phyloP scores from a whole-genome alignment of 2,797 vertebrate species.

The Lagodon rhomboides region DNA sequence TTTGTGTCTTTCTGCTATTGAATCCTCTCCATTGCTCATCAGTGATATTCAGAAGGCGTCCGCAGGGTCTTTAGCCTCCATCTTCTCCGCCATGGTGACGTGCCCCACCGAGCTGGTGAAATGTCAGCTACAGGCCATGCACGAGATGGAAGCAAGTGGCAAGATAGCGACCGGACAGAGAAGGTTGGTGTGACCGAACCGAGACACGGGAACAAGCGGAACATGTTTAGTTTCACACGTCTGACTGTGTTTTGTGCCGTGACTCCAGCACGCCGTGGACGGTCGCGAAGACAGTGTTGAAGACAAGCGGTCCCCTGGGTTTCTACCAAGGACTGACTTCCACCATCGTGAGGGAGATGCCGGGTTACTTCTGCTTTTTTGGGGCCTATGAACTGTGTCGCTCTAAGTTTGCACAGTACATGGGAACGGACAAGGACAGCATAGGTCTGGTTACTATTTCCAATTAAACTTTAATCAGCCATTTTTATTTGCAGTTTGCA shows the following conservation, averaged over 20 bases:
- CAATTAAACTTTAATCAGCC: neutral
- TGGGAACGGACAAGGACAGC: constrained; percentile 90
- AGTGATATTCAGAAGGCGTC: constrained; percentile 94
- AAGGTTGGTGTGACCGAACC: constrained; percentile 63
- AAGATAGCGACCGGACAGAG: constrained; percentile 88
- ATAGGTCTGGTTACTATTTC: constrained; percentile 84
- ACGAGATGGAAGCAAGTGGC: constrained; percentile 91
- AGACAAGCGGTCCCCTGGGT: constrained; percentile 88
- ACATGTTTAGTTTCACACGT: neutral
- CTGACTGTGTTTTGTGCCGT: constrained; percentile 20
- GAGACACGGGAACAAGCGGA: constrained; percentile 33
- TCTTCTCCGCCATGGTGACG: constrained; percentile 91
- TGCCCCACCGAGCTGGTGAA: constrained; percentile 96
- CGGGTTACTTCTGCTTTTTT: constrained; percentile 97
- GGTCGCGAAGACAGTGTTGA: constrained; percentile 88
- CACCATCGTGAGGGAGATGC: constrained; percentile 92
- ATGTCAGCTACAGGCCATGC: constrained; percentile 95
- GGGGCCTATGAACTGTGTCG: constrained; percentile 94
- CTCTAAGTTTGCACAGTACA: constrained; percentile 86
- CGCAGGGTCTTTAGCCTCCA: constrained; percentile 92
- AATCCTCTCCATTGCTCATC: constrained; percentile 40
- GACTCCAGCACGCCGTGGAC: constrained; percentile 90
- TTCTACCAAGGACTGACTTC: constrained; percentile 92
- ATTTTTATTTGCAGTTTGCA: neutral
- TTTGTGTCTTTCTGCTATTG: neutral